Evolutionary conservation across 2,888 invertebrate genomes (phyloP), one percentile per base, ranked within the genome.

Genomic region (Iphiclides podalirius): DNA sequence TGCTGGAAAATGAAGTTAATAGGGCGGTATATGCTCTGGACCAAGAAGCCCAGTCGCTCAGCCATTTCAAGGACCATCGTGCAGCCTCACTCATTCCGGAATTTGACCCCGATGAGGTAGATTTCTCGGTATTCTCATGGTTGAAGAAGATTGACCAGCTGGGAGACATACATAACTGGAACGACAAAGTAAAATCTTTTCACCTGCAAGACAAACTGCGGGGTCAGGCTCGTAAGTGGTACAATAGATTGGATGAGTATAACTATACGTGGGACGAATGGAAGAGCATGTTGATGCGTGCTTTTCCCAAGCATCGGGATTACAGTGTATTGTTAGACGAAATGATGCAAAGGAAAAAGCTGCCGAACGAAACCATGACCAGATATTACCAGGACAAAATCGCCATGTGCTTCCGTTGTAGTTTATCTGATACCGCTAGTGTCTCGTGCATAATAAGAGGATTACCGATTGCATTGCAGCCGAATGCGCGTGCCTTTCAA

Each of bases 341-440:
- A 23, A 1, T 23, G 9, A 9, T 23, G 9, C 9, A 6, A 6
- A 23, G 1, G 1, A 23, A 23, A 23, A 23, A 23, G 23, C 9
- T 23, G 1, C 23, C 6, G 6, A 23, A 23, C 2, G 33, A 33
- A 12, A 12, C 4, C 4, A 33, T 33, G 33, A 64, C 61, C 0
- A 60, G 65, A 33, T 67, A 66, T 23, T 65, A 61, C n/a, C 66
- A 68, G 34, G 63, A 66, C 1, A 68, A 66, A 52, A 13, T 59
- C 1, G 54, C 64, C 33, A 56, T 64, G 59, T 66, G 65, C 33
- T 60, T 54, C 15, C 56, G 64, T 0, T 66, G 65, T 38, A 57
- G 62, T 13, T 34, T 66, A 9, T 52, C 56, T 0, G 55, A 64
- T 17, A n/a, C 0, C 2, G 62, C 61, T 0, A 56, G 39, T 0